Percentiles rank a stretch among this genome's conserved stretches.
phyloP scores from a whole-genome alignment of 2,797 vertebrate species.

The Toxotes lorentzi region DNA sequence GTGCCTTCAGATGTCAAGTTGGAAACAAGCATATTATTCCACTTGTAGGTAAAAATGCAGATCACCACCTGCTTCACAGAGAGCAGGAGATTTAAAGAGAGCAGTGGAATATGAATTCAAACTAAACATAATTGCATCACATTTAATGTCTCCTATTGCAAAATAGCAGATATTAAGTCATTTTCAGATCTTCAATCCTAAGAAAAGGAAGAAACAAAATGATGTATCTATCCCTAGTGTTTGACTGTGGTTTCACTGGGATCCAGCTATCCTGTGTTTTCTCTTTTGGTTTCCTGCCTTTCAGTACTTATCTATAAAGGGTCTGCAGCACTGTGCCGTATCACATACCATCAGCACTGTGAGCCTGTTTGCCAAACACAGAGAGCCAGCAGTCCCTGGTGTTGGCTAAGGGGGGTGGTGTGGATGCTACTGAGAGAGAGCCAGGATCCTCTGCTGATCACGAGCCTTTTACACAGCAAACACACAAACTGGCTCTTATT shows the following conservation, averaged over 20 bases:
- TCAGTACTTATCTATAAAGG: constrained; percentile 7
- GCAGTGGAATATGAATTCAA: neutral
- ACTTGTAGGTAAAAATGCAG: neutral
- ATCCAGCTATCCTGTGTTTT: constrained; percentile 1
- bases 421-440: constrained; percentile 42
- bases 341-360: constrained; percentile 31
- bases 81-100: neutral
- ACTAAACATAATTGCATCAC: neutral
- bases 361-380: constrained; percentile 39
- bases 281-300: constrained; percentile 9
- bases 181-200: neutral
- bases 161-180: neutral
- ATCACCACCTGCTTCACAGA: constrained; percentile 10
- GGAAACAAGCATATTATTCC: neutral
- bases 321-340: constrained; percentile 18
- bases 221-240: neutral
- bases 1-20: neutral
- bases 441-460: constrained; percentile 50
- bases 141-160: fast-evolving
- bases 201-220: neutral
- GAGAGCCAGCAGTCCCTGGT: constrained; percentile 54
- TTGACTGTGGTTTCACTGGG: constrained; percentile 4
- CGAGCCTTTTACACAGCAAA: constrained; percentile 55
- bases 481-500: constrained; percentile 36
- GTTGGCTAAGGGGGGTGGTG: constrained; percentile 48